Evolutionary conservation across 2,797 vertebrate species (phyloP), one percentile per base, ranked within the genome.

Genomic region (Mus caroli): DNA sequence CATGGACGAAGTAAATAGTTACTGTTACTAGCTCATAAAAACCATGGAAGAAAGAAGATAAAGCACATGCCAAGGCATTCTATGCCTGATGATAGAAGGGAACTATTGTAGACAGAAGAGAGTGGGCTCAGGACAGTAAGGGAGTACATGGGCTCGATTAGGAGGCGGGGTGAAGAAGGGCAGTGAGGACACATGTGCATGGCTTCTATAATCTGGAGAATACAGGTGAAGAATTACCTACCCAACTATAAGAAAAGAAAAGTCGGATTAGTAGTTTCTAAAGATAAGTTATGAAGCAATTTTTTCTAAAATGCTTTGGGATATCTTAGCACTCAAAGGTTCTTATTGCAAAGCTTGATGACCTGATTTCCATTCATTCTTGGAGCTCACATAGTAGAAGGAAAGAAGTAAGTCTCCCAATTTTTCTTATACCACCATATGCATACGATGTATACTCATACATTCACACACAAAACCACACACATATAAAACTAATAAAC

Each of bases 21-120:
- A 64, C 17, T 84, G 28, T 22, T 3, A 8, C 31, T 67, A 6
- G 24, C 83, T 34, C 43, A 34, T 67, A 2, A 64, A 34, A 50
- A 85, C 0, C 10, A 14, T 67, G 19, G 9, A 85, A 85, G 19
- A 34, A 62, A 85, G 5, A 34, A 67, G 19, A 24, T 6, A 67
- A 50, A 50, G 10, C 28, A 34, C 11, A 14, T 67, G 58, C 11
- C 15, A 64, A 62, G 58, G 9, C 31, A 86, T 3, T 1, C 64
- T 54, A 52, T 90, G 4, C 4, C 28, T 85, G 19, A 4, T 24
- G 7, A 62, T 31, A 17, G 15, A 19, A 73, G 10, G 9, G 28
- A 13, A 8, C 2, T 34, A 13, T 6, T 56, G 1, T 20, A 54
- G 3, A 43, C 7, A 52, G 40, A 80, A 67, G 0, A 0, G 3